Percentiles rank a stretch among this genome's conserved stretches.
Conservation (phyloP, 2,888 invertebrate genomes). For the Gordius sp. region DNA sequence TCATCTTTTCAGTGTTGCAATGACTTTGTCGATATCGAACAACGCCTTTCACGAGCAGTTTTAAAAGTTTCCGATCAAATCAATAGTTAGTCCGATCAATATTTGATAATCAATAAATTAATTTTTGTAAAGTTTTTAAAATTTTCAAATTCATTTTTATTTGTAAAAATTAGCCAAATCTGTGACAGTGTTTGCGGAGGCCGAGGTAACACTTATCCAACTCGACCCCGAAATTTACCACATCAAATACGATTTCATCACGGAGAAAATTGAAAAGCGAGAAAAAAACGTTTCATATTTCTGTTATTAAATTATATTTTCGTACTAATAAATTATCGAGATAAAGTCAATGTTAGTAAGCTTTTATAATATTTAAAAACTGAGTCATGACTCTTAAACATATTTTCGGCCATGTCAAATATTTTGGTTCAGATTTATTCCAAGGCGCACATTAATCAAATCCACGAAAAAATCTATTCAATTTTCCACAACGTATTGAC, state of each 20-base stretch:
- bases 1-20: too few species aligned
- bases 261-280: background rate
- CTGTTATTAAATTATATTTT: constrained; percentile 3
- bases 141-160: background rate
- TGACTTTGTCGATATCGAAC: too few species aligned
- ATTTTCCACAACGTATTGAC: background rate
- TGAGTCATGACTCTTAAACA: too few species aligned
- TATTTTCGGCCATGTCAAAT: too few species aligned
- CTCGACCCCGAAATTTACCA: background rate
- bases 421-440: constrained; percentile 10
- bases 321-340: background rate
- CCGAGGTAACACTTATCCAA: background rate
- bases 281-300: constrained; percentile 13
- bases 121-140: background rate
- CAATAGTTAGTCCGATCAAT: too few species aligned
- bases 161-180: background rate
- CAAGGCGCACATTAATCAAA: background rate
- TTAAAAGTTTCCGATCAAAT: too few species aligned
- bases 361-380: too few species aligned
- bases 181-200: background rate
- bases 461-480: background rate
- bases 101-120: background rate
- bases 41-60: too few species aligned
- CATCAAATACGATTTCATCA: background rate
- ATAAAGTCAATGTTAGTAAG: background rate